These are phyloP conservation scores for Aphidoletes aphidimyza DNA, from an alignment of 2,888 invertebrate species.

Conservation along the genomic window DNA sequence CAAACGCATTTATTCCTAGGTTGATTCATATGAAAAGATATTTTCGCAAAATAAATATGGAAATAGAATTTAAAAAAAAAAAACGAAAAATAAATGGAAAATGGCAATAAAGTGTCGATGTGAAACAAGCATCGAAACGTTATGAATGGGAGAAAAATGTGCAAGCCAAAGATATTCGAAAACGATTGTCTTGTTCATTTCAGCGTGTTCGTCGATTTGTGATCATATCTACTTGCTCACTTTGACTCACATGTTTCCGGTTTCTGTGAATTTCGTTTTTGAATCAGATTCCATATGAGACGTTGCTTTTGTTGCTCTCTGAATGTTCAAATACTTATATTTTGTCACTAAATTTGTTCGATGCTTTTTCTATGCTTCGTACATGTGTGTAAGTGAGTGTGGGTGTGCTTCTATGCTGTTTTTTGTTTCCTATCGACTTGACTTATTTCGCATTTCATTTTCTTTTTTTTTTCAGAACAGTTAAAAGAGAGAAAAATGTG, in stretches of 20 bases:
- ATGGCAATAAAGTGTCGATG: background rate
- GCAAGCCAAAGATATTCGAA: background rate
- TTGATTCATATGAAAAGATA: background rate
- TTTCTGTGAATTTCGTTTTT: background rate
- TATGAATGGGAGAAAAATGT: constrained; percentile 33
- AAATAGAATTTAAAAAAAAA: no score
- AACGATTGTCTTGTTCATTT: background rate
- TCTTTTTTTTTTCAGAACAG: no score
- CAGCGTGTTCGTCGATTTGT: background rate
- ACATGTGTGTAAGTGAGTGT: background rate
- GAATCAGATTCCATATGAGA: background rate
- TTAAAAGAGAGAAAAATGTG: no score
- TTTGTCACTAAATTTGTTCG: constrained; percentile 36
- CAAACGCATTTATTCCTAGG: background rate
- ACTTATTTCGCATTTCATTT: background rate
- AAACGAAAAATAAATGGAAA: background rate
- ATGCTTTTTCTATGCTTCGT: background rate
- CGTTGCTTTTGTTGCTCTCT: background rate
- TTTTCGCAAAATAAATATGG: background rate
- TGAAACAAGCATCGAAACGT: background rate
- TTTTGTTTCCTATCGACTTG: background rate
- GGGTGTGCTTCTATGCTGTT: background rate
- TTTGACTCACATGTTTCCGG: constrained; percentile 16
- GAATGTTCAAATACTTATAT: constrained; percentile 5
- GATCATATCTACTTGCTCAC: background rate